Evolutionary conservation across 2,888 invertebrate species (phyloP).

Genomic region (Caenorhabditis sinica): DNA sequence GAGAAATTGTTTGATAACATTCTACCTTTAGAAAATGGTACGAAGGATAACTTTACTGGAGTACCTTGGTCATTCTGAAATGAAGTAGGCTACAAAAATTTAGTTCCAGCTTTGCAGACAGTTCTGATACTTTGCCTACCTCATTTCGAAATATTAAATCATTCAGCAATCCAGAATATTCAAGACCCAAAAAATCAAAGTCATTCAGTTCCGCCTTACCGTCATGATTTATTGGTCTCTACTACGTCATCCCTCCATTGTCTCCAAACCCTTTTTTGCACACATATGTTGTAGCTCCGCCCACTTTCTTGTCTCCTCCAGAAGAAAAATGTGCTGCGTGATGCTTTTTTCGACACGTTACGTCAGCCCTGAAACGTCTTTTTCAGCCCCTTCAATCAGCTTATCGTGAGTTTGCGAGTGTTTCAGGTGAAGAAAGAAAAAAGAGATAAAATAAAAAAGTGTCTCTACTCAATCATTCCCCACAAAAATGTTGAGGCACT

Average conservation of each 20-base stretch:
- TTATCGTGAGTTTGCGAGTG: slow-evolving; percentile 29
- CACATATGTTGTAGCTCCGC: slow-evolving; percentile 37
- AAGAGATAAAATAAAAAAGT: slow-evolving; percentile 17
- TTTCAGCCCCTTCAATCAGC: slow-evolving; percentile 61
- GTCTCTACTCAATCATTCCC: slow-evolving; percentile 21
- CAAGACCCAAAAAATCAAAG: slow-evolving; percentile 28
- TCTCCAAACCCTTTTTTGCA: slow-evolving; percentile 4
- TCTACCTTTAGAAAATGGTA: too few relatives aligned
- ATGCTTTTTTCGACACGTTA: slow-evolving; percentile 61
- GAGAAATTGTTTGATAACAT: too few relatives aligned
- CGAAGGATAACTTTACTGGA: too few relatives aligned
- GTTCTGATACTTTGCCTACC: not conserved
- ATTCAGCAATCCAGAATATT: slow-evolving; percentile 5
- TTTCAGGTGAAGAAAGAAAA: slow-evolving; percentile 19
- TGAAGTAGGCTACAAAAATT: too few relatives aligned
- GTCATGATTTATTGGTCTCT: slow-evolving; percentile 50
- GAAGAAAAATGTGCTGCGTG: slow-evolving; percentile 31
- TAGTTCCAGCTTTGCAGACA: too few relatives aligned
- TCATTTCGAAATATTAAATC: not conserved
- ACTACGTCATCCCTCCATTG: slow-evolving; percentile 35
- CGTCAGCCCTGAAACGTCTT: slow-evolving; percentile 54
- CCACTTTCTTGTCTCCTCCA: slow-evolving; percentile 33
- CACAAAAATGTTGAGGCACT: not conserved
- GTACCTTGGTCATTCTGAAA: too few relatives aligned
- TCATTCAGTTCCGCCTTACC: slow-evolving; percentile 12